Conservation (phyloP, 2,797 vertebrate genomes). For the Sparus aurata region DNA sequence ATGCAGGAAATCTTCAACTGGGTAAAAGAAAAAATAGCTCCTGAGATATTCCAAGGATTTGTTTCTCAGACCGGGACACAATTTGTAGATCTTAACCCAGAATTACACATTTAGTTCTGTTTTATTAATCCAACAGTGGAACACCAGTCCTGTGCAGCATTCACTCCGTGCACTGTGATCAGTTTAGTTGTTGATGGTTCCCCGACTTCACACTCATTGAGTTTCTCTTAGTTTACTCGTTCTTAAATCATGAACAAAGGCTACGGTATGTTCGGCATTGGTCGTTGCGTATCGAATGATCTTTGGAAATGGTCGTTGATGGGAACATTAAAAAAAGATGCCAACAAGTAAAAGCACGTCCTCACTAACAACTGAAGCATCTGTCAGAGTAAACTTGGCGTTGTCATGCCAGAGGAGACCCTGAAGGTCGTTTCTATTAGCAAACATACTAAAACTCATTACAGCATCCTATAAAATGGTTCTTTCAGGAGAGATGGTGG, state of each 20-base stretch:
- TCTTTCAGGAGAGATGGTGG: conserved; percentile 22
- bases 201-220: conserved; percentile 10
- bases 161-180: conserved; percentile 39
- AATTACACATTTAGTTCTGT: conserved; percentile 75
- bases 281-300: conserved; percentile 8
- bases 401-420: conserved; percentile 6
- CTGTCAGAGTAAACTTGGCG: background rate
- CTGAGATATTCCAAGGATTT: conserved; percentile 71
- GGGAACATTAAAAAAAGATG: conserved; percentile 19
- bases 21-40: conserved; percentile 28
- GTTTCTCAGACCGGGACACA: conserved; percentile 70
- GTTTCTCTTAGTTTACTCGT: conserved; percentile 24
- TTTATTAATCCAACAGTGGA: conserved; percentile 78
- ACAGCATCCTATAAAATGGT: conserved; percentile 10
- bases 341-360: background rate
- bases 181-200: conserved; percentile 29
- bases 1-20: conserved; percentile 47
- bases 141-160: conserved; percentile 51
- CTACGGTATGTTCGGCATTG: conserved; percentile 3
- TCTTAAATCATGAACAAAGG: background rate
- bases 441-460: conserved; percentile 20
- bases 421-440: conserved; percentile 17
- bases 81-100: conserved; percentile 81
- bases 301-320: conserved; percentile 40
- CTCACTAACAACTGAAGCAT: conserved; percentile 5